These are phyloP conservation scores for Clarias batrachus DNA, from an alignment of 2,113 vertebrate genomes.

Conservation along the genomic window DNA sequence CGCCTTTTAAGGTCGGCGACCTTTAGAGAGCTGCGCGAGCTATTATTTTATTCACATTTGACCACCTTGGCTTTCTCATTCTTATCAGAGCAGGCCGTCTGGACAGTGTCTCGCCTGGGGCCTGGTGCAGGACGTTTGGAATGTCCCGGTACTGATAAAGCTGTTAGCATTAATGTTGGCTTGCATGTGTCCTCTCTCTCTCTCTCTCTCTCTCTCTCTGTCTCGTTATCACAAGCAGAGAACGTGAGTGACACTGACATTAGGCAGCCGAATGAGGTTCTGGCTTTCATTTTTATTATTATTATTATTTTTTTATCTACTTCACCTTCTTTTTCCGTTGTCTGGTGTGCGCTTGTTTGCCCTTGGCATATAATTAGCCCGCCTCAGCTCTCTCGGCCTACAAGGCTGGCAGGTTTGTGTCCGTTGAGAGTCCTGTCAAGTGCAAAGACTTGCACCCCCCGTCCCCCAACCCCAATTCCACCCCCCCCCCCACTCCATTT, in stretches of 20 bases:
- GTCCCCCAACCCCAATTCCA: not conserved
- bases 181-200: constrained; percentile 29
- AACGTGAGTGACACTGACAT: constrained; percentile 61
- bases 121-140: constrained; percentile 39
- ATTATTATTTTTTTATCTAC: constrained; percentile 22
- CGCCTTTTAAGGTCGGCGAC: constrained; percentile 49
- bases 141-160: constrained; percentile 55
- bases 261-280: constrained; percentile 63
- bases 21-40: constrained; percentile 37
- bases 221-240: constrained; percentile 44
- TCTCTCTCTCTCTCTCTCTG: not conserved
- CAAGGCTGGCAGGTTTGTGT: constrained; percentile 56
- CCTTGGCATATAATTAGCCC: constrained; percentile 76
- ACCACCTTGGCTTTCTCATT: constrained; percentile 61
- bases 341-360: constrained; percentile 28
- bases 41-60: constrained; percentile 65
- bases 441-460: constrained; percentile 30
- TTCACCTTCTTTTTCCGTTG: constrained; percentile 54
- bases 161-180: constrained; percentile 48
- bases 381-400: constrained; percentile 63
- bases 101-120: constrained; percentile 54
- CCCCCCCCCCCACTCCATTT: not conserved
- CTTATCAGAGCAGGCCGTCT: constrained; percentile 55
- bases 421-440: constrained; percentile 55
- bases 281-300: not conserved